Evolutionary conservation across 2,888 invertebrate genomes (phyloP), one percentile per base, ranked within the genome.

Genomic region (Anthoptus insignis): DNA sequence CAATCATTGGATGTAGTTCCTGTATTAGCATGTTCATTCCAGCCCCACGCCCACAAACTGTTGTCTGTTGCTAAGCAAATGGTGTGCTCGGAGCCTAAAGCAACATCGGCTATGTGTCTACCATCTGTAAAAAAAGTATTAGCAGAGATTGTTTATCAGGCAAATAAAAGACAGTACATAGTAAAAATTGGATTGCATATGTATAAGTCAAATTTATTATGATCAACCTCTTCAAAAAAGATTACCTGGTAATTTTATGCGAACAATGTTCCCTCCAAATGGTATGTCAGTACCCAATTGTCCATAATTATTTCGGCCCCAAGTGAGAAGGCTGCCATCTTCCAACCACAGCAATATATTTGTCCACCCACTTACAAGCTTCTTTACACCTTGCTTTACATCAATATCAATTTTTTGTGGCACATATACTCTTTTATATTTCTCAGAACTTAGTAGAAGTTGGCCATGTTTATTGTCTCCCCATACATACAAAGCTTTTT

Each of bases 1-100:
- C 77, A 76, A 16, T 85, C 80, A 39, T 76, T 81, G n/a, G 74
- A 68, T n/a, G 73, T 73, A 27, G 95, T 96, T 59, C 97, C 98
- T 77, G 97, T 97, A 82, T 96, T 97, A 39, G 97, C 97, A 88
- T 98, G 98, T 79, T 98, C 98, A 86, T 98, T 98, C 98, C 98
- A 98, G 0, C 98, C 98, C 97, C 98, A 98, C 19, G 96, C 95
- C 79, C 95, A 96, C 6, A 97, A 81, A 54, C 94, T 92, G 32
- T 96, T 95, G 64, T 95, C 94, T 68, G 92, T 94, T 74, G 94
- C 94, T 69, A 97, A 85, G 68, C 96, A 95, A 71, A 98, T 81
- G 49, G 96, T 97, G 79, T 98, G 98, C 77, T 98, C 97, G 0
- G 97, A 97, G 1, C 98, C 98, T 73, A 96, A 86, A 70, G 95